A percentile compares a stretch with the other conserved stretches of the same genome.
phyloP scores from a whole-genome alignment of 2,113 vertebrate genomes.

The Dipodomys ordii region DNA sequence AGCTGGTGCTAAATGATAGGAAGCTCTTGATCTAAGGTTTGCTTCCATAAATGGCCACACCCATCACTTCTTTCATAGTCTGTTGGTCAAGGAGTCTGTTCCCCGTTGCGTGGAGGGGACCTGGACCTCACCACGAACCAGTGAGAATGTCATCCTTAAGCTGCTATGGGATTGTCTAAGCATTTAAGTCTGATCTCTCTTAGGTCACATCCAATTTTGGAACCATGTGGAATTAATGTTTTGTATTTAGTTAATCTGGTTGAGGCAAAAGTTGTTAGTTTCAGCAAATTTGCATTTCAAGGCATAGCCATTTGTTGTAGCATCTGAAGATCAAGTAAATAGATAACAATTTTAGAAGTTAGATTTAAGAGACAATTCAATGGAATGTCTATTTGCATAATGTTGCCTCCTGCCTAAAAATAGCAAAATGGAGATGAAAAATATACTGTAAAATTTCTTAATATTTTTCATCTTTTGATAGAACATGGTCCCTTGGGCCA shows the following conservation, averaged over 20 bases:
- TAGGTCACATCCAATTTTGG: not conserved
- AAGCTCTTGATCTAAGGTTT: not conserved
- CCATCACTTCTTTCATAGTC: not conserved
- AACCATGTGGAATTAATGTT: slow-evolving; percentile 18
- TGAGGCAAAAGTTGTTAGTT: not conserved
- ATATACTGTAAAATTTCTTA: not conserved
- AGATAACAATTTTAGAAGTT: too few relatives aligned
- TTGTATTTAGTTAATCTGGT: slow-evolving; percentile 19
- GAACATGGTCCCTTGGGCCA: not conserved
- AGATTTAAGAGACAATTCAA: slow-evolving; percentile 15
- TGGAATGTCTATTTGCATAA: not conserved
- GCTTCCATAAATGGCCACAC: not conserved
- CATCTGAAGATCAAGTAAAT: not conserved
- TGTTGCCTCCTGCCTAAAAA: not conserved
- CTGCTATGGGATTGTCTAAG: not conserved
- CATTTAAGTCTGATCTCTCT: not conserved
- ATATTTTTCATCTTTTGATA: not conserved
- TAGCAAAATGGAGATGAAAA: slow-evolving; percentile 1
- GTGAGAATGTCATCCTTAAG: not conserved
- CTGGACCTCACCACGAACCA: not conserved
- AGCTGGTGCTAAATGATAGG: not conserved
- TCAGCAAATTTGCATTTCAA: too few relatives aligned
- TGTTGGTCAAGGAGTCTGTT: not conserved
- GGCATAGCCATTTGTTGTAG: not conserved
- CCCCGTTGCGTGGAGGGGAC: not conserved